Percentiles rank a stretch among this genome's conserved stretches.
Conservation (phyloP, 2,113 vertebrate species). For the Hippocampus zosterae region DNA sequence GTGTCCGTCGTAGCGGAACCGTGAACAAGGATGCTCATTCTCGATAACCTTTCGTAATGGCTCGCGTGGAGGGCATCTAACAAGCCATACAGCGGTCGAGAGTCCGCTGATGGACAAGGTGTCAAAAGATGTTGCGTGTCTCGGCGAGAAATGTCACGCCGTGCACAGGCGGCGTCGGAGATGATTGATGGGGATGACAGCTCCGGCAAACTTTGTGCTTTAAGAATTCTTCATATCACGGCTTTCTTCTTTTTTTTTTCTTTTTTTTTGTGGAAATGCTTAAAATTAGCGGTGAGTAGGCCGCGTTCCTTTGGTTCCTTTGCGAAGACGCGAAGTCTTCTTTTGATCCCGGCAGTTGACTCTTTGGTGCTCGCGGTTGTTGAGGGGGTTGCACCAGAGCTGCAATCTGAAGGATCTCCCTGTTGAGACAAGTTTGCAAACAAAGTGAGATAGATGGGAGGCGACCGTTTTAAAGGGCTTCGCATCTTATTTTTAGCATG, state of each 20-base stretch:
- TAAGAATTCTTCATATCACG: conserved; percentile 31
- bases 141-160: background rate
- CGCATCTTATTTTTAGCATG: conserved; percentile 64
- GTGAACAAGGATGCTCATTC: too few species aligned
- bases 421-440: conserved; percentile 48
- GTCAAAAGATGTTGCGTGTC: background rate
- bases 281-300: conserved; percentile 29
- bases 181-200: background rate
- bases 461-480: conserved; percentile 33
- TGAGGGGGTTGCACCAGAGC: conserved; percentile 30
- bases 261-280: conserved; percentile 15
- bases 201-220: conserved; percentile 9
- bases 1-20: too few species aligned
- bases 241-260: conserved; percentile 1
- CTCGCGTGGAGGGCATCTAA: background rate
- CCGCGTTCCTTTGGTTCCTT: conserved; percentile 21
- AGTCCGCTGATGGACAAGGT: background rate
- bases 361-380: conserved; percentile 20
- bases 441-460: conserved; percentile 33
- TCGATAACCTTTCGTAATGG: background rate
- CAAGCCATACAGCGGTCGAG: background rate
- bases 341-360: conserved; percentile 36
- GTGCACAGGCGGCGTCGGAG: conserved; percentile 7
- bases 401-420: conserved; percentile 27
- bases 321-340: background rate